Conservation (phyloP, 37 sponge, comb jelly and placozoan genomes). For the Spongilla lacustris region DNA sequence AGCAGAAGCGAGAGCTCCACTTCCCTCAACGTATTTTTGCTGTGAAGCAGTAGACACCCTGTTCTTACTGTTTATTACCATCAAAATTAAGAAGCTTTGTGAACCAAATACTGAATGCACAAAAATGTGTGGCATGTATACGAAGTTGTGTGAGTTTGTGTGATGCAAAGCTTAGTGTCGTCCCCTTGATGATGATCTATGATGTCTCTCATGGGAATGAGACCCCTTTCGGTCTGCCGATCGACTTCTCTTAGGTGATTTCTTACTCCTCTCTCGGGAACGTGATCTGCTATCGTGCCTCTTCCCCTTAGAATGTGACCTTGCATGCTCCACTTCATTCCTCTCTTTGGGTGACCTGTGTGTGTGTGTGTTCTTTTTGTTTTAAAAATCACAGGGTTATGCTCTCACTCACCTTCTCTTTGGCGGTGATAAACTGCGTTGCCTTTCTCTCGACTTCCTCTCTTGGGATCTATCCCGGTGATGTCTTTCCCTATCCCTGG, state of each 20-base stretch:
- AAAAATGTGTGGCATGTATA: neutral
- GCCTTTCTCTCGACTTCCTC: constrained; percentile 22
- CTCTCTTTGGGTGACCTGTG: too few species aligned
- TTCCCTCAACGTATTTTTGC: constrained; percentile 91
- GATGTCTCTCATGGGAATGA: constrained; percentile 10
- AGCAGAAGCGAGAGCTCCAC: constrained; percentile 86
- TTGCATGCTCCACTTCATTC: neutral
- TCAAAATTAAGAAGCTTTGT: constrained; percentile 3
- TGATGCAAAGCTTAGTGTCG: neutral
- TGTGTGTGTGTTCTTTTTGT: too few species aligned
- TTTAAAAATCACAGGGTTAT: too few species aligned
- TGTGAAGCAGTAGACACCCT: constrained; percentile 60
- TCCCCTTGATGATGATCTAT: constrained; percentile 32
- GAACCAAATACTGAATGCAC: neutral
- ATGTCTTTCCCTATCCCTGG: constrained; percentile 2
- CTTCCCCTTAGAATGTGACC: neutral
- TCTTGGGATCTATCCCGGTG: neutral
- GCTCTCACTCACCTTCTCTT: neutral
- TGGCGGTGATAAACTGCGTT: neutral
- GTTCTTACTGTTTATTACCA: neutral
- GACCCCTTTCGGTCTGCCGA: constrained; percentile 13
- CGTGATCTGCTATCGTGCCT: neutral
- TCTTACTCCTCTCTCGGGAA: constrained; percentile 21
- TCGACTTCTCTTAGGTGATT: constrained; percentile 27
- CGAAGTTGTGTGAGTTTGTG: neutral